Evolutionary conservation across 2,888 invertebrate species (phyloP), one percentile per base, ranked within the genome.

Genomic region (Tenthredo mesomela): DNA sequence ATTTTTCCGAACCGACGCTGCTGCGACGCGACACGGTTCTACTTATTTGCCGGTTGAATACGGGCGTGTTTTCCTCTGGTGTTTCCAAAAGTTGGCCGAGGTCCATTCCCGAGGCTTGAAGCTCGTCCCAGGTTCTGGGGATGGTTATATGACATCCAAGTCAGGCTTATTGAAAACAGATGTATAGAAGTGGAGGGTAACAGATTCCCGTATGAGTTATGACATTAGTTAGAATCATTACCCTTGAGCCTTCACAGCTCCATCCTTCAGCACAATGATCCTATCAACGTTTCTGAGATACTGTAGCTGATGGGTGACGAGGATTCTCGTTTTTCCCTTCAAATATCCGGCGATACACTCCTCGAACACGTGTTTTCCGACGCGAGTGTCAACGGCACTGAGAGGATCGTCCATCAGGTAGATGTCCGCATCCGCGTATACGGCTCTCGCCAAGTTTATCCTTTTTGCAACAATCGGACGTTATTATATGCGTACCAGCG

Each of bases 401-500:
- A 98, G 94, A 0, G 98, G 98, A 94, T 98, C 98, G 92, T 98
- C 98, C 84, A 98, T 93, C 21, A 98, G 93, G 91, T 98, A 98
- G 87, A 98, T 96, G 88, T 98, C 97, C 0, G 97, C 96, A 87
- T 97, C 95, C 78, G 96, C 96, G 93, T 98, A 98, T 0, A 98
- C 96, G 0, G 98, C 97, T 87, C 98, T 95, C 0, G 98, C 98
- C 73, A 99, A 94, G 85, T 97, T 97, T 84, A 99, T 97, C 87
- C 98, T 92, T 65, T 21, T 75, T 78, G 84, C 84, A 73, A 85
- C 21, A 77, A 80, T 54, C 29, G 25, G 10, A 6, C 50, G n/a
- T 12, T 37, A 37, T 84, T 43, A 47, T 25, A 9, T 9, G 37
- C 15, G 33, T 33, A 0, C 18, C 21, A 33, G 43, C 78, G 40